Percentiles rank a stretch among this genome's conserved stretches.
Conservation (phyloP, 2,797 vertebrate genomes). For the Brachyalestes nurse region DNA sequence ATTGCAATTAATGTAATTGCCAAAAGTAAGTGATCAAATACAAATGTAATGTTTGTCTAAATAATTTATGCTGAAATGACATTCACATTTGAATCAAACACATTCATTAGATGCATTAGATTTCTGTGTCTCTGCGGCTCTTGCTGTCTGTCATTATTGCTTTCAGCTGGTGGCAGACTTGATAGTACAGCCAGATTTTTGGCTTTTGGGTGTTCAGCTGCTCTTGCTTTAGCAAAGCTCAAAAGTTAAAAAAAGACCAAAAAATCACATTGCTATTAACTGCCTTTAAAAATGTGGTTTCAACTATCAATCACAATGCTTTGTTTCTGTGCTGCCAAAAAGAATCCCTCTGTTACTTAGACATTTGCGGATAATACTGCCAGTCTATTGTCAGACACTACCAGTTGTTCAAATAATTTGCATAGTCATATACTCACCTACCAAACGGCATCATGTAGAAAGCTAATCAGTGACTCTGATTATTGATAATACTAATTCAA, state of each 20-base stretch:
- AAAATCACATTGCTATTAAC: too few species aligned
- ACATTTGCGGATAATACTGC: too few species aligned
- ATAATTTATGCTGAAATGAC: not conserved
- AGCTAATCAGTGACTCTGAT: not conserved
- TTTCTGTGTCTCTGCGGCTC: not conserved
- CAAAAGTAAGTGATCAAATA: not conserved
- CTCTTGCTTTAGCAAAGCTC: too few species aligned
- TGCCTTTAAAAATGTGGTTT: too few species aligned
- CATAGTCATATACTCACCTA: not conserved
- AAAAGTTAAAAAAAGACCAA: too few species aligned
- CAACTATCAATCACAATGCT: too few species aligned
- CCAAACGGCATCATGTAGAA: too few species aligned
- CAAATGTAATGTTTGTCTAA: not conserved
- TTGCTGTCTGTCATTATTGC: not conserved
- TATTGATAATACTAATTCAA: constrained; percentile 11
- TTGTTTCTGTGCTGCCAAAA: not conserved
- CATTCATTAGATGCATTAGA: not conserved
- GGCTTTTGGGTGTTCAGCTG: not conserved
- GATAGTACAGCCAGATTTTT: not conserved
- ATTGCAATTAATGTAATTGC: not conserved
- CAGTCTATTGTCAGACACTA: not conserved
- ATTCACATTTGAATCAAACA: too few species aligned
- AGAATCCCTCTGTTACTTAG: too few species aligned
- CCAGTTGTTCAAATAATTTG: not conserved
- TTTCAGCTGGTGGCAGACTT: not conserved